Percentiles rank a stretch among this genome's conserved stretches.
phyloP scores from a whole-genome alignment of 2,797 vertebrate species.

The Melanitta fusca region DNA sequence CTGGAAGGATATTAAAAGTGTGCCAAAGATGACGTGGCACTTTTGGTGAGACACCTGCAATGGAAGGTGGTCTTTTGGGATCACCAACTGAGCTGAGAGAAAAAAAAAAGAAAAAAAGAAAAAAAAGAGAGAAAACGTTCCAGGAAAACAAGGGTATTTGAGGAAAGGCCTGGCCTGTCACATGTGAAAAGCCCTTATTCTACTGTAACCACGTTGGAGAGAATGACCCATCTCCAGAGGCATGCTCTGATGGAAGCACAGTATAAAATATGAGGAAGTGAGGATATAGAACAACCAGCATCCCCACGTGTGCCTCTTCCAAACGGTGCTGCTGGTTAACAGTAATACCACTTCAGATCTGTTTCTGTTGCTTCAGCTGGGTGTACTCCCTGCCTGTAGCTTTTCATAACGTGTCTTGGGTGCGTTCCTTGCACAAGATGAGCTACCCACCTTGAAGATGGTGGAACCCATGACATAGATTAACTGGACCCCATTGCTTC shows the following conservation, averaged over 20 bases:
- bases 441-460: not conserved
- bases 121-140: not conserved
- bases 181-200: not conserved
- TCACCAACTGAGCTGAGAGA: not conserved
- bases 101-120: too few relatives aligned
- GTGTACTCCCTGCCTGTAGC: not conserved
- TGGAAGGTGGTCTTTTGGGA: not conserved
- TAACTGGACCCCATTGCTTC: not conserved
- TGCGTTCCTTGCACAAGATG: not conserved
- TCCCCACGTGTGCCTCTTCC: not conserved
- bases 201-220: not conserved
- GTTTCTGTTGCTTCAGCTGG: not conserved
- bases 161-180: not conserved
- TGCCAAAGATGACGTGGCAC: not conserved
- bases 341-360: not conserved
- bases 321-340: not conserved
- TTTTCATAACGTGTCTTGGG: not conserved
- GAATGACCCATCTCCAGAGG: not conserved
- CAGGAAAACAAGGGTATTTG: not conserved
- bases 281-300: not conserved
- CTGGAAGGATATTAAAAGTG: not conserved
- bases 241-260: not conserved
- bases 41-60: not conserved
- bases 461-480: not conserved
- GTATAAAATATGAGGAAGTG: rapidly evolving